Evolutionary conservation across 1,140 invertebrate genomes (phyloP).

Genomic region (Macrosteles quadrilineatus): DNA sequence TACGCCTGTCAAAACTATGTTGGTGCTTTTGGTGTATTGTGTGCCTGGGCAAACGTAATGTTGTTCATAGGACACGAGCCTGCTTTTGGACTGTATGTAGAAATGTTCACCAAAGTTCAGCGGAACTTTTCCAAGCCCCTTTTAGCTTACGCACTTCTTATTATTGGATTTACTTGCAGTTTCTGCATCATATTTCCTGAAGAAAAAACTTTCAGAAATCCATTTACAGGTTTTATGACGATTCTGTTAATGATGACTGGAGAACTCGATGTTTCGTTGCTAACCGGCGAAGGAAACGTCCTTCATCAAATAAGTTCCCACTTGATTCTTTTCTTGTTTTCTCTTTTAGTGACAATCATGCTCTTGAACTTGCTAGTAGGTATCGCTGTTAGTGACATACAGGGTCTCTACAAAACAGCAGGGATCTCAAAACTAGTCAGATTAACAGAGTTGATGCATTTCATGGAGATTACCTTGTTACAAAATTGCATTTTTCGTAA

Average conservation of each 20-base stretch:
- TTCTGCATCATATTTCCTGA: constrained; percentile 84
- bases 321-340: not conserved
- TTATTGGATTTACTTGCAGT: constrained; percentile 83
- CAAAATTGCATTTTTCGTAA: not conserved
- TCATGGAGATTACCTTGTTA: not conserved
- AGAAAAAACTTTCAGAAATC: constrained; percentile 74
- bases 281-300: constrained; percentile 41
- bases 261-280: constrained; percentile 70
- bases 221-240: constrained; percentile 76
- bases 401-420: not conserved
- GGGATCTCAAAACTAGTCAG: not conserved
- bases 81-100: constrained; percentile 82
- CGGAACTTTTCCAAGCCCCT: constrained; percentile 82
- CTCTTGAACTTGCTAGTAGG: not conserved
- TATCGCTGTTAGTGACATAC: not conserved
- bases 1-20: constrained; percentile 80
- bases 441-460: not conserved
- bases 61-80: constrained; percentile 83
- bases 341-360: not conserved
- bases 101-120: constrained; percentile 83
- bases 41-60: constrained; percentile 85
- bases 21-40: constrained; percentile 78
- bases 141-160: constrained; percentile 77
- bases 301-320: not conserved
- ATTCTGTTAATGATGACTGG: constrained; percentile 90